Evolutionary conservation across 2,797 vertebrate genomes (phyloP).

Genomic region (Microchirus variegatus): DNA sequence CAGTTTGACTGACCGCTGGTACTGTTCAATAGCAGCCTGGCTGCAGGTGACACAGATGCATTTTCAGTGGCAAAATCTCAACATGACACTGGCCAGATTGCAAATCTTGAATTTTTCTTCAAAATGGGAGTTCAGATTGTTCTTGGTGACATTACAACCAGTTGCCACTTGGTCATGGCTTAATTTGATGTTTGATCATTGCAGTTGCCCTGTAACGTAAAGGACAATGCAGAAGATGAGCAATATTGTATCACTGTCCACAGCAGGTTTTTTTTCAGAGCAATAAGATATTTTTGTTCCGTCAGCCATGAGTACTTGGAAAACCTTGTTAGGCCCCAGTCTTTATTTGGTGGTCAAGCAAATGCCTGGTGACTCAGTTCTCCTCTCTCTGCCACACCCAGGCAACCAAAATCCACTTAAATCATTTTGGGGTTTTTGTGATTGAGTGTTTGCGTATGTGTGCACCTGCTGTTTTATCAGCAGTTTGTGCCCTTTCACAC

Average conservation of each 20-base stretch:
- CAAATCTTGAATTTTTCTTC: no score
- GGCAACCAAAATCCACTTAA: conserved; percentile 48
- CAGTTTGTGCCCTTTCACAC: background rate
- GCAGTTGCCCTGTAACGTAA: background rate
- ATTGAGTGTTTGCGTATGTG: conserved; percentile 22
- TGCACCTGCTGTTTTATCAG: conserved; percentile 42
- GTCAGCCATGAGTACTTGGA: conserved; percentile 12
- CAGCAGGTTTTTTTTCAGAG: background rate
- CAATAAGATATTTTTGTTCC: conserved; percentile 18
- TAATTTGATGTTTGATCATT: no score
- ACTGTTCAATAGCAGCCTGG: no score
- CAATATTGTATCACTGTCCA: conserved; percentile 12
- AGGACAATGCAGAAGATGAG: conserved; percentile 7
- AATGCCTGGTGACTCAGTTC: conserved; percentile 59
- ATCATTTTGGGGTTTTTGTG: conserved; percentile 30
- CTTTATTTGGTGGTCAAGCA: conserved; percentile 53
- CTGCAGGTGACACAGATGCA: no score
- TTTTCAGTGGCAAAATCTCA: no score
- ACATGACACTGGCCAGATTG: no score
- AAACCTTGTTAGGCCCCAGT: conserved; percentile 27
- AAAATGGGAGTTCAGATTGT: no score
- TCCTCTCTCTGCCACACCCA: conserved; percentile 52
- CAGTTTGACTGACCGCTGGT: no score
- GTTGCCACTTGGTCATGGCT: no score
- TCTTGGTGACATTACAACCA: no score